Conservation (phyloP, 2,888 invertebrate species). For the Ornithoptera alexandrae region DNA sequence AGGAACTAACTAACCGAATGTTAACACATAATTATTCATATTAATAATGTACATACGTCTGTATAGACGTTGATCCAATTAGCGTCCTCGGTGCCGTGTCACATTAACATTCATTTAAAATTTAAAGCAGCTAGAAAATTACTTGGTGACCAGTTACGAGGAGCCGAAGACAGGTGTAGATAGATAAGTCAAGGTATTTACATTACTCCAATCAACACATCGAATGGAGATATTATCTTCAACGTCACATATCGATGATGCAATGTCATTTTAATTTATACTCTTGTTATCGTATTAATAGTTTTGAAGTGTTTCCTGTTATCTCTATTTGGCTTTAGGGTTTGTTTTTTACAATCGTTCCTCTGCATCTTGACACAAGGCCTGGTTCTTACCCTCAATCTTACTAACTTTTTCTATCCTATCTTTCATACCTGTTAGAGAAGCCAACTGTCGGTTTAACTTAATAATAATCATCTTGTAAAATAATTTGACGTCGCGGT, state of each 20-base stretch:
- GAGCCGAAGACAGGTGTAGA: slow-evolving; percentile 49
- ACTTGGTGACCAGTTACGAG: slow-evolving; percentile 50
- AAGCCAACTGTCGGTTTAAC: too few relatives aligned
- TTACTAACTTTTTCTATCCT: too few relatives aligned
- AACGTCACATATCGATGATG: slow-evolving; percentile 6
- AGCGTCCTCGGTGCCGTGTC: slow-evolving; percentile 57
- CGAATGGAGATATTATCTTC: background rate
- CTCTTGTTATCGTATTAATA: background rate
- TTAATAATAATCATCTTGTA: too few relatives aligned
- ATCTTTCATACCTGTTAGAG: too few relatives aligned
- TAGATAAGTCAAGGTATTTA: slow-evolving; percentile 30
- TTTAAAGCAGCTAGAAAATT: slow-evolving; percentile 65
- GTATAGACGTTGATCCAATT: slow-evolving; percentile 66
- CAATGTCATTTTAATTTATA: background rate
- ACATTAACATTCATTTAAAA: slow-evolving; percentile 73
- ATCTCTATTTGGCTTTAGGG: too few relatives aligned
- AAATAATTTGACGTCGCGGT: too few relatives aligned
- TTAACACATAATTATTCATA: slow-evolving; percentile 4
- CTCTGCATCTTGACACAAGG: too few relatives aligned
- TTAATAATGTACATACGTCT: slow-evolving; percentile 31
- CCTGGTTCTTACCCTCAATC: too few relatives aligned
- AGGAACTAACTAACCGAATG: background rate
- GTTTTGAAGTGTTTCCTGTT: background rate
- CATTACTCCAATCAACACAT: slow-evolving; percentile 5
- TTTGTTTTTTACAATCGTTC: too few relatives aligned